Evolutionary conservation across 2,113 vertebrate genomes (phyloP).

Genomic region (Syngnathus scovelli): DNA sequence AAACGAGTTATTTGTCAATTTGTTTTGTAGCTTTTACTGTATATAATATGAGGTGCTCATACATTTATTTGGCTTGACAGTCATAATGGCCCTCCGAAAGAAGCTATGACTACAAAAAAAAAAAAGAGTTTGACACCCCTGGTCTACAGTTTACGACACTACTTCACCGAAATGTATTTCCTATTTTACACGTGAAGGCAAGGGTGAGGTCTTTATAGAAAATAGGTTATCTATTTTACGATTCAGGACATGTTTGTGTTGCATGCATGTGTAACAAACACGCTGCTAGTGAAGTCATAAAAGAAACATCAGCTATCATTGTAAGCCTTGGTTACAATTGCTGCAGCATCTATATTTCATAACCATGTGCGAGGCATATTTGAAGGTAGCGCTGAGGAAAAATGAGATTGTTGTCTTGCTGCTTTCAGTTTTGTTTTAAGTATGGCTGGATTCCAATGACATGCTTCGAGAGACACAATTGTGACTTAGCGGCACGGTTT

Average conservation of each 20-base stretch:
- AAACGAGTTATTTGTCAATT: no score
- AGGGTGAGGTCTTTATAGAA: neutral
- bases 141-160: no score
- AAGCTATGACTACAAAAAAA: no score
- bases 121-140: no score
- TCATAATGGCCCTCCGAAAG: no score
- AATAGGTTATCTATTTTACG: neutral
- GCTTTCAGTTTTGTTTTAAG: neutral
- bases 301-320: conserved; percentile 9
- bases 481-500: neutral
- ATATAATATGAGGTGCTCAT: no score
- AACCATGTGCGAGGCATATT: neutral
- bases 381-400: neutral
- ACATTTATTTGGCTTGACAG: no score
- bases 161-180: neutral
- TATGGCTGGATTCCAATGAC: neutral
- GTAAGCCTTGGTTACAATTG: conserved; percentile 6
- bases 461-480: neutral
- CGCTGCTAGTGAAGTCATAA: neutral
- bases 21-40: no score
- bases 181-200: neutral
- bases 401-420: neutral
- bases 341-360: conserved; percentile 4
- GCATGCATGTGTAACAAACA: neutral
- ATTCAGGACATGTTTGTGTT: neutral